Conservation (phyloP, 2,113 vertebrate species). For the Epinephelus cyanopodus region DNA sequence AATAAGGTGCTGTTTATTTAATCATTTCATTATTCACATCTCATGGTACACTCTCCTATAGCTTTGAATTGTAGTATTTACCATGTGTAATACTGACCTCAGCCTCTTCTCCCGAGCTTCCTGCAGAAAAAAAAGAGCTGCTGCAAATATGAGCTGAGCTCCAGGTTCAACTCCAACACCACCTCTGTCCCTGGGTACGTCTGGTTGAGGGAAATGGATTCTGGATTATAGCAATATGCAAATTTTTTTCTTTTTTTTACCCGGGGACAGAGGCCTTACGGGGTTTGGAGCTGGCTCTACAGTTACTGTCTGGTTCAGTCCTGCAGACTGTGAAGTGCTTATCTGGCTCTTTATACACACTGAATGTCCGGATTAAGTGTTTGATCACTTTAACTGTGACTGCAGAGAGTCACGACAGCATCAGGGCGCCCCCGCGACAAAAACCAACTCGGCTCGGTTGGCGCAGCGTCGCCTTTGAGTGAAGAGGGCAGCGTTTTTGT, state of each 20-base stretch:
- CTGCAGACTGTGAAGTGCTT: slow-evolving; percentile 57
- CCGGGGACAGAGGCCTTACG: slow-evolving; percentile 28
- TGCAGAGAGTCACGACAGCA: slow-evolving; percentile 4
- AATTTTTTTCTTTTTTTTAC: slow-evolving; percentile 1
- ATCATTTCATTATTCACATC: slow-evolving; percentile 77
- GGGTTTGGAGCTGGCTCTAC: slow-evolving; percentile 12
- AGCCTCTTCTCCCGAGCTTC: slow-evolving; percentile 50
- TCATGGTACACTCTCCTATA: slow-evolving; percentile 66
- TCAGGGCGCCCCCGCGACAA: neutral
- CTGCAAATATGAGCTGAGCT: neutral
- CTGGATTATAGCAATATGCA: slow-evolving; percentile 28
- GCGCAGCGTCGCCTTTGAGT: slow-evolving; percentile 23
- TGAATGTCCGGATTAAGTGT: slow-evolving; percentile 63
- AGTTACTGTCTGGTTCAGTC: slow-evolving; percentile 28
- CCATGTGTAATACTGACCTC: slow-evolving; percentile 77
- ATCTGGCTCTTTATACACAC: slow-evolving; percentile 48
- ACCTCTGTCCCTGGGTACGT: slow-evolving; percentile 36
- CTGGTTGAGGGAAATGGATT: neutral
- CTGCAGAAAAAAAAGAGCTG: slow-evolving; percentile 39
- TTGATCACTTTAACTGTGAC: slow-evolving; percentile 51
- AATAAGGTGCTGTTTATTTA: slow-evolving; percentile 85
- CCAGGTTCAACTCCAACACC: neutral
- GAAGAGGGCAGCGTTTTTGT: slow-evolving; percentile 26
- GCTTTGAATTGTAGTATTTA: slow-evolving; percentile 59
- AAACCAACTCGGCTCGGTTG: neutral